Percentiles rank a stretch among this genome's conserved stretches.
Conservation (phyloP, 2,113 vertebrate species). For the Callocephalon fimbriatum region DNA sequence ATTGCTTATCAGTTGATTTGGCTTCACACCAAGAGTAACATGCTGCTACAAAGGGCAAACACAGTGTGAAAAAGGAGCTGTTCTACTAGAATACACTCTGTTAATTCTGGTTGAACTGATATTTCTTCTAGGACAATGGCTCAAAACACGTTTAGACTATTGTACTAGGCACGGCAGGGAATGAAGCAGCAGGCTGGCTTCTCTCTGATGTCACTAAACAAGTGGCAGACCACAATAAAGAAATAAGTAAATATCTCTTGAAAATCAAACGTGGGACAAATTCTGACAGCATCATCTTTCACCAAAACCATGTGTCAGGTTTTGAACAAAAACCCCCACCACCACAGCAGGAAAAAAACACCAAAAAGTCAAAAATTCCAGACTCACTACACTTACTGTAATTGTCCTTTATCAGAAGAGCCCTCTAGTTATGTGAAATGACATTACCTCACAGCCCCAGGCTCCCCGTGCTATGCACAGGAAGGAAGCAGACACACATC, state of each 20-base stretch:
- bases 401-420: conserved; percentile 71
- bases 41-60: conserved; percentile 20
- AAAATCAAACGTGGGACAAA: not conserved
- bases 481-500: conserved; percentile 79
- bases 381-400: conserved; percentile 64
- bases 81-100: conserved; percentile 3
- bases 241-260: not conserved
- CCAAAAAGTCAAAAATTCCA: conserved; percentile 60
- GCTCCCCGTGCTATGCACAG: conserved; percentile 71
- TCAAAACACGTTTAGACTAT: not conserved
- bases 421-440: conserved; percentile 78
- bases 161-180: not conserved
- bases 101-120: conserved; percentile 48
- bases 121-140: conserved; percentile 3
- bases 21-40: conserved; percentile 22
- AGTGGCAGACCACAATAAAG: not conserved
- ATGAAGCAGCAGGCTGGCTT: not conserved
- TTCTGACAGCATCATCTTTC: not conserved
- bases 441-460: conserved; percentile 68
- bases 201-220: not conserved
- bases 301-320: not conserved
- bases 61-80: conserved; percentile 32
- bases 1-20: conserved; percentile 39
- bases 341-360: not conserved
- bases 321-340: conserved; percentile 29